Evolutionary conservation across 2,888 invertebrate genomes (phyloP).

Genomic region (Polydesmus complanatus): DNA sequence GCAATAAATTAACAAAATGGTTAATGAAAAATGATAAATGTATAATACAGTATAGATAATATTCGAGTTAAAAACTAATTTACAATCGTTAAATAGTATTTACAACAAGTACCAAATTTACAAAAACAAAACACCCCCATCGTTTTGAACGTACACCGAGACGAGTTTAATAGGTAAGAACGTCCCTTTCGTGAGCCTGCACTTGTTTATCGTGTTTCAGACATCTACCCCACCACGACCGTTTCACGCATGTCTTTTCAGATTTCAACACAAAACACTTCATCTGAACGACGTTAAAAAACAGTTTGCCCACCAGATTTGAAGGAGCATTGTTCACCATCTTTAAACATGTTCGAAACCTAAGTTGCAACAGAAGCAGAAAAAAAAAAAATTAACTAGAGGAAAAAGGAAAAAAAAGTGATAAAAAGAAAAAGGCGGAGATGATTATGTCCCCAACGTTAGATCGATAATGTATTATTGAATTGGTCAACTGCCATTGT

Average conservation of each 20-base stretch:
- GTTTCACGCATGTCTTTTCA: constrained; percentile 56
- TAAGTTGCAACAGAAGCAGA: too few relatives aligned
- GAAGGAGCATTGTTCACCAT: constrained; percentile 72
- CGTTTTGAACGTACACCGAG: background rate
- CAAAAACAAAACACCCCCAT: background rate
- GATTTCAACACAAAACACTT: constrained; percentile 78
- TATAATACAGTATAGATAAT: too few relatives aligned
- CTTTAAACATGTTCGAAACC: constrained; percentile 84
- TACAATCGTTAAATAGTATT: background rate
- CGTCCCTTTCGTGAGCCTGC: constrained; percentile 48
- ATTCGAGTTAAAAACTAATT: background rate
- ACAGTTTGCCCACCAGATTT: constrained; percentile 77
- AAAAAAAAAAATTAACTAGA: too few relatives aligned
- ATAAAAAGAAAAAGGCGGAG: too few relatives aligned
- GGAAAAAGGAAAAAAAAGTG: too few relatives aligned
- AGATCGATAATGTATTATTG: too few relatives aligned
- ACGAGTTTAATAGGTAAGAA: constrained; percentile 50
- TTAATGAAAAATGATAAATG: too few relatives aligned
- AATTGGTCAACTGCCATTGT: too few relatives aligned
- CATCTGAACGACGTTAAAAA: constrained; percentile 89
- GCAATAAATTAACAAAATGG: too few relatives aligned
- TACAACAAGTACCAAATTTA: background rate
- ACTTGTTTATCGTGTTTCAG: constrained; percentile 37
- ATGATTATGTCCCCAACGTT: too few relatives aligned
- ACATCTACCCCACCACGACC: constrained; percentile 73